These are phyloP conservation scores for Cephus spinipes DNA, from an alignment of 2,888 invertebrate genomes.

Conservation along the genomic window DNA sequence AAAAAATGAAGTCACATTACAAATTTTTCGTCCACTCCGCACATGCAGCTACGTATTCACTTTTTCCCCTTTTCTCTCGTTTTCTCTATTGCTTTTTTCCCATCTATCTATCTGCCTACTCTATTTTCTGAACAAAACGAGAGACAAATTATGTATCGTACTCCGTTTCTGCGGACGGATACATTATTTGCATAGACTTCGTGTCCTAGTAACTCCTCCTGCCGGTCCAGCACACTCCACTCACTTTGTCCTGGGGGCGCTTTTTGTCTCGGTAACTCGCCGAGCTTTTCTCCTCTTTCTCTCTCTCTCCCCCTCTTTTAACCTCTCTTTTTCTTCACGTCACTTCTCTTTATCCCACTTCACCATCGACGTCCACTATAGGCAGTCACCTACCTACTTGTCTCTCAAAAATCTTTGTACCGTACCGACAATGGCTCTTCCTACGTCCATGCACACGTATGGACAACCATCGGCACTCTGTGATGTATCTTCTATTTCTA, in stretches of 20 bases:
- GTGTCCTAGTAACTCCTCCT: conserved; percentile 8
- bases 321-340: background rate
- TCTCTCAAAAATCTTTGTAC: background rate
- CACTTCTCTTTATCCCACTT: background rate
- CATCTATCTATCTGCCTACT: background rate
- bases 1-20: background rate
- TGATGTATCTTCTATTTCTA: background rate
- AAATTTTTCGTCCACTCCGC: background rate
- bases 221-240: conserved; percentile 10
- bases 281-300: background rate
- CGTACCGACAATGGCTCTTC: background rate
- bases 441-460: background rate
- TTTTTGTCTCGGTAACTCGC: conserved; percentile 6
- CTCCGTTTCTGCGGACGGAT: background rate
- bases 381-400: background rate
- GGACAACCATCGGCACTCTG: background rate
- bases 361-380: background rate
- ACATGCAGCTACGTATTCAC: too few relatives aligned
- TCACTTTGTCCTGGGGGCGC: conserved; percentile 17
- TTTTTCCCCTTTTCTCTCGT: background rate
- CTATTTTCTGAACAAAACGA: background rate
- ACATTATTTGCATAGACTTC: conserved; percentile 11
- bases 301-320: background rate
- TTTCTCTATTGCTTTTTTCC: conserved; percentile 1
- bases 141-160: background rate